Conservation (phyloP, 2,113 vertebrate genomes). For the Malaclemys terrapin region DNA sequence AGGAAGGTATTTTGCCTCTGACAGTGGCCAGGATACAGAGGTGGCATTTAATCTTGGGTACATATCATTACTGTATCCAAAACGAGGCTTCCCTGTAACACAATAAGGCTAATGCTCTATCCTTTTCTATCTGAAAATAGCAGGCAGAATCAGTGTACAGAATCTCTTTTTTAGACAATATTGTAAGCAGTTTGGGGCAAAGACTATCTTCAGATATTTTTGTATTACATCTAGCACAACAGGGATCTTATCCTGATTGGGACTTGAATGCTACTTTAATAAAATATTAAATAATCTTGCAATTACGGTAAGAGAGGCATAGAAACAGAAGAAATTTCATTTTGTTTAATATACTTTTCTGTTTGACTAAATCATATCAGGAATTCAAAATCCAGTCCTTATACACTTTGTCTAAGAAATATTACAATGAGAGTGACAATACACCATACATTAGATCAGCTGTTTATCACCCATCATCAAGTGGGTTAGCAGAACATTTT, state of each 20-base stretch:
- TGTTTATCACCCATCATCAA: background rate
- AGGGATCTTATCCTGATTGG: accelerated
- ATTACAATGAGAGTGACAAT: background rate
- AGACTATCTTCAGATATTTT: background rate
- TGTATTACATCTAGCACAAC: background rate
- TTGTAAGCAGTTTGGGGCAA: background rate
- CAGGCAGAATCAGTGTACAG: background rate
- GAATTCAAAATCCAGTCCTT: background rate
- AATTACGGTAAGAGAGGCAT: background rate
- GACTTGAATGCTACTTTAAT: background rate
- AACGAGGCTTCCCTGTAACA: background rate
- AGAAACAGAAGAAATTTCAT: background rate
- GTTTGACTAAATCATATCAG: background rate
- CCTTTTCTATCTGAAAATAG: background rate
- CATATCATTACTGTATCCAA: background rate
- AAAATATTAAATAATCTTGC: background rate
- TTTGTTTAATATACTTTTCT: background rate
- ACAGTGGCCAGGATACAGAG: background rate
- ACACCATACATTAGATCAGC: background rate
- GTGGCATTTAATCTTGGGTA: background rate
- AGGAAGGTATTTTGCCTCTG: background rate
- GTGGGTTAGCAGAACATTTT: background rate
- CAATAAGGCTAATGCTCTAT: background rate
- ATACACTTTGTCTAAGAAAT: too few species aligned
- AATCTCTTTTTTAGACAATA: background rate